These are phyloP conservation scores for Blastobasis adustella DNA, from an alignment of 2,888 invertebrate genomes.

Conservation along the genomic window DNA sequence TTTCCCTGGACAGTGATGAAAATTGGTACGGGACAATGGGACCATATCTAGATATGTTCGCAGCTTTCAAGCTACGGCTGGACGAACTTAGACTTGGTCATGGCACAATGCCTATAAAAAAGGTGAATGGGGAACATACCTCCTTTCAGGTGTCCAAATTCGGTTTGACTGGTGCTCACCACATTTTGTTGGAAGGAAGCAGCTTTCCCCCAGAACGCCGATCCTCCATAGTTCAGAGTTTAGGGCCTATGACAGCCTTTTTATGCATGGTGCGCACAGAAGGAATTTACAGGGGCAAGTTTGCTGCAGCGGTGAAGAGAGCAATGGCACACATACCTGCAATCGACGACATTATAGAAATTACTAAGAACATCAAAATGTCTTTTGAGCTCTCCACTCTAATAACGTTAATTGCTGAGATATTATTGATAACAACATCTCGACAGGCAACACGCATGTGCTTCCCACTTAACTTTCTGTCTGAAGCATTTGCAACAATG, in stretches of 20 bases:
- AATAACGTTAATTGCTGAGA: slow-evolving; percentile 17
- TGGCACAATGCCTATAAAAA: slow-evolving; percentile 17
- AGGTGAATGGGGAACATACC: slow-evolving; percentile 12
- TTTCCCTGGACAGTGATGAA: background rate
- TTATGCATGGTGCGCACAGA: slow-evolving; percentile 19
- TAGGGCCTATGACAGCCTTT: slow-evolving; percentile 24
- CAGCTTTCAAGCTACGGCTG: slow-evolving; percentile 7
- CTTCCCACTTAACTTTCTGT: slow-evolving; percentile 19
- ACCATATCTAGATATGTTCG: no score
- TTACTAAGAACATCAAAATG: slow-evolving; percentile 7
- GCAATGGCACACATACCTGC: slow-evolving; percentile 20
- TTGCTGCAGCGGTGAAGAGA: slow-evolving; percentile 19
- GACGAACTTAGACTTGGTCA: slow-evolving; percentile 17
- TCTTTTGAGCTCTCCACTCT: slow-evolving; percentile 13
- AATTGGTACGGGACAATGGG: no score
- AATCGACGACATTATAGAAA: slow-evolving; percentile 18
- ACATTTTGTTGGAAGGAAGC: slow-evolving; percentile 16
- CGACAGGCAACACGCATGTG: slow-evolving; percentile 21
- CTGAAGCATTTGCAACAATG: background rate
- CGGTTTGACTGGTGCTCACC: slow-evolving; percentile 21
- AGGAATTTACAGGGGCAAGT: slow-evolving; percentile 17
- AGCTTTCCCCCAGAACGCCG: slow-evolving; percentile 21
- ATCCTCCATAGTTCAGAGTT: slow-evolving; percentile 16
- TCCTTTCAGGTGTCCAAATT: slow-evolving; percentile 20
- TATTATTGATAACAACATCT: slow-evolving; percentile 17